phyloP scores from a whole-genome alignment of 2,888 invertebrate genomes.

The Neocrepidodera transversa region DNA sequence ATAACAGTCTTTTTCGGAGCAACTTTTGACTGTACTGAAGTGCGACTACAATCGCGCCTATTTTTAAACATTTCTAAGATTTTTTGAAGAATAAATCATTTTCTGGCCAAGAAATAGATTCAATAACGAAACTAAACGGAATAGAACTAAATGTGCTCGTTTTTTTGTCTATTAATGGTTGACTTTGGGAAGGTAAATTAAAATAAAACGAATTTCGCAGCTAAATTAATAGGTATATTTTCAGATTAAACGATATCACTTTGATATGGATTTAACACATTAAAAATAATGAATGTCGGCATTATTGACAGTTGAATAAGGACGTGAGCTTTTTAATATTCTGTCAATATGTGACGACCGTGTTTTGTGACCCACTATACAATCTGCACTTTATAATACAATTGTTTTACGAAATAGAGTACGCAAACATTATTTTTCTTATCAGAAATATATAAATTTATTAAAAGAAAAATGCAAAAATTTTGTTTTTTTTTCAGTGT shows the following conservation, averaged over 20 bases:
- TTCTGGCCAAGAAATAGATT: too few relatives aligned
- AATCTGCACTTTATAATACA: constrained; percentile 34
- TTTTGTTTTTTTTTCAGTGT: too few relatives aligned
- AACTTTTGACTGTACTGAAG: too few relatives aligned
- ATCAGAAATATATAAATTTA: background rate
- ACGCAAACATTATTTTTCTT: constrained; percentile 1
- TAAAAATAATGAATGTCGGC: constrained; percentile 45
- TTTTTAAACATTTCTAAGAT: too few relatives aligned
- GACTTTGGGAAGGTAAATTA: background rate
- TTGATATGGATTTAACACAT: constrained; percentile 55
- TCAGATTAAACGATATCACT: constrained; percentile 58
- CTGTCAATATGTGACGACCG: background rate
- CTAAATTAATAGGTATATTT: constrained; percentile 47
- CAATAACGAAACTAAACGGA: too few relatives aligned
- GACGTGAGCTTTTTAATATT: background rate
- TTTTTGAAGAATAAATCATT: too few relatives aligned
- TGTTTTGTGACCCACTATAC: constrained; percentile 30
- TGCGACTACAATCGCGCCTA: too few relatives aligned
- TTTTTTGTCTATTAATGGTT: too few relatives aligned
- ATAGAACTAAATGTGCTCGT: too few relatives aligned
- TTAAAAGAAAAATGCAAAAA: too few relatives aligned
- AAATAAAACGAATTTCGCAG: constrained; percentile 40
- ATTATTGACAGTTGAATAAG: constrained; percentile 25
- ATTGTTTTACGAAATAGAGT: constrained; percentile 27
- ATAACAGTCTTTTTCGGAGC: too few relatives aligned